These are phyloP conservation scores for Pseudoips prasinana DNA, from an alignment of 2,888 invertebrate genomes.

Conservation along the genomic window DNA sequence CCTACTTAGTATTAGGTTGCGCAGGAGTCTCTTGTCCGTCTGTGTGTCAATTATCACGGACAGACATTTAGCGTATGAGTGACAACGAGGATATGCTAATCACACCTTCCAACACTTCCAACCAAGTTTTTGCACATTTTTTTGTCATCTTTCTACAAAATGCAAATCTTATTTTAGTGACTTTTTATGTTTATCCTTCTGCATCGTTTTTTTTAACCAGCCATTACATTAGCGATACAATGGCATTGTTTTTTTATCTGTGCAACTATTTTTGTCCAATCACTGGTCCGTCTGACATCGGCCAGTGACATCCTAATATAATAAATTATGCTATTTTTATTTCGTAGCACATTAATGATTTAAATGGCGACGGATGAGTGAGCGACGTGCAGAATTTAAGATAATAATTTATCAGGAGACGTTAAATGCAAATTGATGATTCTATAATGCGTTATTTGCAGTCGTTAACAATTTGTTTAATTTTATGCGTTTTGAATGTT, in stretches of 20 bases:
- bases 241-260: slow-evolving; percentile 54
- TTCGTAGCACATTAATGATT: slow-evolving; percentile 21
- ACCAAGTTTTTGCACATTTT: slow-evolving; percentile 42
- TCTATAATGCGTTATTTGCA: too few relatives aligned
- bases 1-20: slow-evolving; percentile 2
- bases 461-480: too few relatives aligned
- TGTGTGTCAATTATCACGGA: slow-evolving; percentile 65
- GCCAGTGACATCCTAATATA: slow-evolving; percentile 69
- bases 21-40: slow-evolving; percentile 21
- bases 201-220: slow-evolving; percentile 48
- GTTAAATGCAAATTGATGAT: too few relatives aligned
- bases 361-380: slow-evolving; percentile 2
- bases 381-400: too few relatives aligned
- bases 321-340: slow-evolving; percentile 63
- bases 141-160: slow-evolving; percentile 34
- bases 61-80: slow-evolving; percentile 60
- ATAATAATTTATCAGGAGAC: too few relatives aligned
- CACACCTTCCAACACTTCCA: slow-evolving; percentile 26
- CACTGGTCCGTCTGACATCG: slow-evolving; percentile 66
- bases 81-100: slow-evolving; percentile 74
- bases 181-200: slow-evolving; percentile 45
- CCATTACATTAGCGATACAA: slow-evolving; percentile 54
- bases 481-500: too few relatives aligned
- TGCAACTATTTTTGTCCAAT: slow-evolving; percentile 50
- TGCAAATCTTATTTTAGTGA: slow-evolving; percentile 43